phyloP scores from a whole-genome alignment of 2,113 vertebrate species.

The Tyto alba region DNA sequence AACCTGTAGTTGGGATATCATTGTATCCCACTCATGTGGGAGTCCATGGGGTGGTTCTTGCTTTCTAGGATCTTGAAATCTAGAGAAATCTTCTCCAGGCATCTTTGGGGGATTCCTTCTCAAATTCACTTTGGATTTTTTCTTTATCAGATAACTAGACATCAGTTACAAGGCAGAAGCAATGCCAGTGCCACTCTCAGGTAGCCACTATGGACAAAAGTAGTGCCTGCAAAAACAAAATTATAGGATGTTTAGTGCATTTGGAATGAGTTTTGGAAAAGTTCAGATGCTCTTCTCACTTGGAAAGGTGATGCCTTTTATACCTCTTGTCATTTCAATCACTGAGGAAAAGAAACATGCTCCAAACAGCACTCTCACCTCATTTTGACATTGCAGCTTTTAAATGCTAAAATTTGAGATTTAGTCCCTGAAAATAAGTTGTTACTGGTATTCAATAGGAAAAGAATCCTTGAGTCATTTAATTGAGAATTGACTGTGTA shows the following conservation, averaged over 20 bases:
- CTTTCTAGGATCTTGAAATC: not conserved
- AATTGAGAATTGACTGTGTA: not conserved
- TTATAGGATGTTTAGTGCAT: not conserved
- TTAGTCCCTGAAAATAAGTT: not conserved
- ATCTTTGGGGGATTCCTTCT: not conserved
- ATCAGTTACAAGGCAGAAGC: not conserved
- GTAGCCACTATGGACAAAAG: not conserved
- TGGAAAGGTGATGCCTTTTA: not conserved
- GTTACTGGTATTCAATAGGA: not conserved
- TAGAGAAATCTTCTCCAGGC: not conserved
- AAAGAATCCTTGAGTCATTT: not conserved
- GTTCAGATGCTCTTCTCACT: not conserved
- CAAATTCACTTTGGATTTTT: not conserved
- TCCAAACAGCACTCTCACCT: not conserved
- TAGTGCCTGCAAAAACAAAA: not conserved
- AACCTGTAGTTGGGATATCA: not conserved
- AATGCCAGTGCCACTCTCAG: too few relatives aligned
- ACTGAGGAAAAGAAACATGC: not conserved
- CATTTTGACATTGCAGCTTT: not conserved
- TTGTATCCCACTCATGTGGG: not conserved
- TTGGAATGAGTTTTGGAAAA: not conserved
- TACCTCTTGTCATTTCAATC: not conserved
- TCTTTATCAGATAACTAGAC: not conserved
- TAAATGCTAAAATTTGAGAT: not conserved
- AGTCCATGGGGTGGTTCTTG: not conserved